Conservation (phyloP, 2,888 invertebrate species). For the Busseola fusca region DNA sequence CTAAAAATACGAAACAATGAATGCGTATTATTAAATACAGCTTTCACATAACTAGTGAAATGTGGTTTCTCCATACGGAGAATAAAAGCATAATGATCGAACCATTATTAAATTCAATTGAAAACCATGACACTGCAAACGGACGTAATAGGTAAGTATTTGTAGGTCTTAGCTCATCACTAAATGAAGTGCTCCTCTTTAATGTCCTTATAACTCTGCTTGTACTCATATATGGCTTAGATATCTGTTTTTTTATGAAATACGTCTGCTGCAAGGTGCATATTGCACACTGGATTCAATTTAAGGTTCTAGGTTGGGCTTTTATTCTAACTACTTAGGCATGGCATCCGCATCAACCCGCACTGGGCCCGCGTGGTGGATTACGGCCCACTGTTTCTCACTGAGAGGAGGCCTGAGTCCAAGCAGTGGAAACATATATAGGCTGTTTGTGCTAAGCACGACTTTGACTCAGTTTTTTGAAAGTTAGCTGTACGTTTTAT, state of each 20-base stretch:
- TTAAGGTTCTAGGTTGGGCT: background rate
- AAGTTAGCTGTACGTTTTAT: background rate
- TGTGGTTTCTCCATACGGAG: background rate
- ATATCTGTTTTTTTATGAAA: background rate
- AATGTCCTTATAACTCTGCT: background rate
- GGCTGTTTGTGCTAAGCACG: too few relatives aligned
- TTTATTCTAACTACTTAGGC: background rate
- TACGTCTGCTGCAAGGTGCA: background rate
- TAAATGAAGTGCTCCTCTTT: constrained; percentile 15
- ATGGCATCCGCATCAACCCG: too few relatives aligned
- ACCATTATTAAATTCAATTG: constrained; percentile 2
- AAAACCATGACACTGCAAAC: constrained; percentile 20
- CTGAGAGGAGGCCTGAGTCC: too few relatives aligned
- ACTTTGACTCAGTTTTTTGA: background rate
- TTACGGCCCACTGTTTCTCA: too few relatives aligned
- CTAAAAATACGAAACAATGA: background rate
- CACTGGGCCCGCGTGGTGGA: too few relatives aligned
- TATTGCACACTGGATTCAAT: background rate
- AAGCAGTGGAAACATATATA: too few relatives aligned
- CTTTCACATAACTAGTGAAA: background rate
- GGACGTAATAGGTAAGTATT: constrained; percentile 9
- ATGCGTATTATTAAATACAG: background rate
- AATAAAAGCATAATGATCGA: background rate
- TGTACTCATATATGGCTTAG: background rate
- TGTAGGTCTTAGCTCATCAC: constrained; percentile 5